Evolutionary conservation across 2,113 vertebrate genomes (phyloP), one percentile per base, ranked within the genome.

Genomic region (Porphyrio hochstetteri): DNA sequence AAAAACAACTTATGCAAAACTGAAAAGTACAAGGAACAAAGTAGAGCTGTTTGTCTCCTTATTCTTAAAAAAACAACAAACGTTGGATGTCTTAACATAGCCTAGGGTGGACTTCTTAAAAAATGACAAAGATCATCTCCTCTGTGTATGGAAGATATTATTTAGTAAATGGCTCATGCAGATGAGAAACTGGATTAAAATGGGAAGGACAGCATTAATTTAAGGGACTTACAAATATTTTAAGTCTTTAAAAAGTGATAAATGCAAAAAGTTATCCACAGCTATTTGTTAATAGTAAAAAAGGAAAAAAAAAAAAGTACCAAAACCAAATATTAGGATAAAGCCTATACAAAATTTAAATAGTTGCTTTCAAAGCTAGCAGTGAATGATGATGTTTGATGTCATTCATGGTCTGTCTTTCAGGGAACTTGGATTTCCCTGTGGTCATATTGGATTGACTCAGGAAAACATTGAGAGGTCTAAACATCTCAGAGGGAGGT

Each of bases 401-500:
- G 36, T 63, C 67, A 59, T 90, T 94, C 80, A 36, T 57, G 44
- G 53, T 35, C 53, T 52, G 33, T 88, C 23, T 81, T 75, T 64
- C 48, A 75, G 52, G n/a, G 38, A 89, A 56, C 35, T 70, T 63
- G 16, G 56, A 68, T 93, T 90, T 95, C 90, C 72, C 69, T 88
- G 52, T 76, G 85, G 76, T 97, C 29, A 1, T 86, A 78, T 71
- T 90, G 88, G 53, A 69, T 92, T 84, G 52, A 84, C 42, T 83
- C 56, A 75, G 82, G 52, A 90, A 93, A 96, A 71, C 33, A 72
- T 0, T 52, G 59, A 67, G 18, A 3, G 46, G 9, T 75, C 76
- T 94, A 56, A 94, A 68, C 46, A 94, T 81, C 64, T 88, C n/a
- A 5, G 75, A 90, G 78, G 87, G 76, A 96, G 92, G 82, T 86